These are phyloP conservation scores for Formica selysi DNA, from an alignment of 1,140 invertebrate species.

Conservation along the genomic window DNA sequence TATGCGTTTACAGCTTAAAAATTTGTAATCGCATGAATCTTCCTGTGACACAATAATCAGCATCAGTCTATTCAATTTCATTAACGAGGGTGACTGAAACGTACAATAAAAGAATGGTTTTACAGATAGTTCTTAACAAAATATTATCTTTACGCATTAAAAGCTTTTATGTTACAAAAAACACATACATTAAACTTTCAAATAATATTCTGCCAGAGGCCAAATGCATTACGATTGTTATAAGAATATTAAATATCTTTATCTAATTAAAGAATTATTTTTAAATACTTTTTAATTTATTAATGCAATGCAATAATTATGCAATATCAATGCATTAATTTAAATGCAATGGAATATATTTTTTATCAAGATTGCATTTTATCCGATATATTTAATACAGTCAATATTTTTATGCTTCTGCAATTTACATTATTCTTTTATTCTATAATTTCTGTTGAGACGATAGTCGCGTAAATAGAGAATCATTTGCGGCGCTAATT, in stretches of 20 bases:
- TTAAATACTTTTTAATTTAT: background rate
- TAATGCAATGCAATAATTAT: too few relatives aligned
- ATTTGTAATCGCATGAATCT: background rate
- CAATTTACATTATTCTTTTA: background rate
- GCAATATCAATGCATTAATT: too few relatives aligned
- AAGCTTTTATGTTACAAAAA: background rate
- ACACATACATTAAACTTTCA: background rate
- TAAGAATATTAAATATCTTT: background rate
- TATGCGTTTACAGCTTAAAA: too few relatives aligned
- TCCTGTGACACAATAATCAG: background rate
- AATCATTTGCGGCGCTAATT: slow-evolving; percentile 9
- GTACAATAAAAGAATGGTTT: background rate
- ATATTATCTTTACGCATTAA: background rate
- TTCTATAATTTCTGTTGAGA: background rate
- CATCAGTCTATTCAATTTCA: background rate
- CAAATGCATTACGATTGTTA: background rate
- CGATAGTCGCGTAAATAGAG: background rate
- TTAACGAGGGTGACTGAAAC: background rate
- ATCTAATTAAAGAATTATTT: background rate
- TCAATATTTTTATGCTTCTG: background rate
- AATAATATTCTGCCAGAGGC: background rate
- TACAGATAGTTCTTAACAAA: background rate
- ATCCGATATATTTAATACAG: background rate
- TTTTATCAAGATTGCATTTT: background rate
- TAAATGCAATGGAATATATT: background rate